Percentiles rank a stretch among this genome's conserved stretches.
phyloP scores from a whole-genome alignment of 2,888 invertebrate genomes.

The Stenotaenia linearis region DNA sequence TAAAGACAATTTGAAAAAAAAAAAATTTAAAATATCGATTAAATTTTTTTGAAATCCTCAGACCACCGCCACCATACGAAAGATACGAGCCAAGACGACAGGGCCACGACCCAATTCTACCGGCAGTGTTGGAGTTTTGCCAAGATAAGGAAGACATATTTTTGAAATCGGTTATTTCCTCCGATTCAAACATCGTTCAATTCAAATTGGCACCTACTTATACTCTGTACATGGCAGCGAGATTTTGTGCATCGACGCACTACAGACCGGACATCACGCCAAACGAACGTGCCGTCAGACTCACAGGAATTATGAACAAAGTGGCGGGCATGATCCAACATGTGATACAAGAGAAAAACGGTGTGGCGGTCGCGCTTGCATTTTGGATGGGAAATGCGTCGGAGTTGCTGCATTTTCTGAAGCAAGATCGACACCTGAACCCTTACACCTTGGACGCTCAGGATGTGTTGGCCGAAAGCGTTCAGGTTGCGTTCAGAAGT shows the following conservation, averaged over 20 bases:
- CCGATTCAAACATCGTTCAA: constrained; percentile 67
- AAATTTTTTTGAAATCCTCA: background rate
- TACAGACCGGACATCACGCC: constrained; percentile 88
- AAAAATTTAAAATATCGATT: background rate
- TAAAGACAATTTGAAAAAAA: background rate
- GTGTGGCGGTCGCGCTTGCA: constrained; percentile 74
- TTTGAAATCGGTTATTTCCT: constrained; percentile 76
- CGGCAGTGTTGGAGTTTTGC: constrained; percentile 89
- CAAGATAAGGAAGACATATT: constrained; percentile 92
- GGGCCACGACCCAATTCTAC: constrained; percentile 82
- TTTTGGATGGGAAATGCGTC: constrained; percentile 98
- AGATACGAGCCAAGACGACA: constrained; percentile 49
- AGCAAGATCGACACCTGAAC: constrained; percentile 88
- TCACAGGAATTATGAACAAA: constrained; percentile 83
- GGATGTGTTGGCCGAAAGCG: constrained; percentile 86
- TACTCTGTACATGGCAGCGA: constrained; percentile 87
- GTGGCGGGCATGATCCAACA: constrained; percentile 81
- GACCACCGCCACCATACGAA: constrained; percentile 51
- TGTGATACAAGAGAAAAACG: constrained; percentile 77
- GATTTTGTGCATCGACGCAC: constrained; percentile 88
- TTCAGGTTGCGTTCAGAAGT: constrained; percentile 81
- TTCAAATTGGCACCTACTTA: constrained; percentile 97
- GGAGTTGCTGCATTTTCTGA: constrained; percentile 90
- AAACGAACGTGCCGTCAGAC: constrained; percentile 81
- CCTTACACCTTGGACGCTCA: constrained; percentile 88